phyloP scores from a whole-genome alignment of 2,888 invertebrate species.

The Meteorus colon region DNA sequence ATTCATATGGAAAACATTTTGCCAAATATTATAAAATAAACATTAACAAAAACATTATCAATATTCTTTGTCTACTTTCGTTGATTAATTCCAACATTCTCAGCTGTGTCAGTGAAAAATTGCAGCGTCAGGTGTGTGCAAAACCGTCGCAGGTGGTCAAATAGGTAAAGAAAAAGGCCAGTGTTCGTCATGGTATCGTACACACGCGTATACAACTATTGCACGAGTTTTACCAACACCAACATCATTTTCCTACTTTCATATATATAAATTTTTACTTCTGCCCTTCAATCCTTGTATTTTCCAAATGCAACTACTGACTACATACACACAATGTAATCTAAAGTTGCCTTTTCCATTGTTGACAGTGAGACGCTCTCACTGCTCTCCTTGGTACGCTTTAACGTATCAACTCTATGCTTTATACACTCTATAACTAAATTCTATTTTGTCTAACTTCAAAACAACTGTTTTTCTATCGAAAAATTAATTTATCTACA shows the following conservation, averaged over 20 bases:
- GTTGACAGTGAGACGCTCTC: neutral
- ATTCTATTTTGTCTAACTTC: too few species aligned
- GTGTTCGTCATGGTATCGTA: conserved; percentile 62
- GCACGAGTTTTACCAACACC: conserved; percentile 14
- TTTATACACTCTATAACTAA: too few species aligned
- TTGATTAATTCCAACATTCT: neutral
- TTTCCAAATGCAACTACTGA: neutral
- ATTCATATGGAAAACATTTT: neutral
- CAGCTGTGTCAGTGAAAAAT: conserved; percentile 26
- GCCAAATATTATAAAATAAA: too few species aligned
- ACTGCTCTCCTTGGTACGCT: conserved; percentile 2
- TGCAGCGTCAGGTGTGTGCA: conserved; percentile 9
- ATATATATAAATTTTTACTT: conserved; percentile 10
- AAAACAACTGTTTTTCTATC: too few species aligned
- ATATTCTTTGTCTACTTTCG: neutral
- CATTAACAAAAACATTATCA: neutral
- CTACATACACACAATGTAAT: neutral
- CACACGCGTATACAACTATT: conserved; percentile 19
- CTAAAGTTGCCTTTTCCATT: neutral
- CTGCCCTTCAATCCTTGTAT: neutral
- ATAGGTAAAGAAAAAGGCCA: conserved; percentile 55
- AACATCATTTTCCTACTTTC: conserved; percentile 2
- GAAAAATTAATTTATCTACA: too few species aligned
- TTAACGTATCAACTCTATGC: neutral
- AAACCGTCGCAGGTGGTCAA: conserved; percentile 21